These are phyloP conservation scores for Phocides pigmalion DNA, from an alignment of 1,140 invertebrate genomes.

Conservation along the genomic window DNA sequence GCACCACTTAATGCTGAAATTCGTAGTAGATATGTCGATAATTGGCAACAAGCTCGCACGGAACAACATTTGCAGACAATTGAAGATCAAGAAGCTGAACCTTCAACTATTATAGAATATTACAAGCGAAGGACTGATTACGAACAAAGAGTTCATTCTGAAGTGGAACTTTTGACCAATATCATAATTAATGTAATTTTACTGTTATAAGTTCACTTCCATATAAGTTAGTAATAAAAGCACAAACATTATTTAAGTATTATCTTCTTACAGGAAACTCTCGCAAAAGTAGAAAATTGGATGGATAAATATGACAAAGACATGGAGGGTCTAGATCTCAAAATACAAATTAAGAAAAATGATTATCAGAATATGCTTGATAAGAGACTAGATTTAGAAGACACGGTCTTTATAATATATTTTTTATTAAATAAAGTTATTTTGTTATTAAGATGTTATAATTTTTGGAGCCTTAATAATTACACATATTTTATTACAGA, in stretches of 20 bases:
- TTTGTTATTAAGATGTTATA: no score
- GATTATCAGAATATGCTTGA: conserved; percentile 64
- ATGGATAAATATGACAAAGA: conserved; percentile 77
- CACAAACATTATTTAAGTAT: not conserved
- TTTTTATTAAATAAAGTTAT: not conserved
- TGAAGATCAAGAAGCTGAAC: conserved; percentile 45
- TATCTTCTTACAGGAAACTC: conserved; percentile 55
- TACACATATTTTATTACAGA: conserved; percentile 40
- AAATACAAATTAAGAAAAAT: conserved; percentile 72
- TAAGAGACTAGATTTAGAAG: conserved; percentile 57
- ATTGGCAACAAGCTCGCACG: conserved; percentile 64
- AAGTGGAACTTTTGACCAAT: conserved; percentile 65
- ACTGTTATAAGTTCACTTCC: not conserved
- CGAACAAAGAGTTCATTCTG: conserved; percentile 65
- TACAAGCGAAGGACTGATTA: conserved; percentile 58
- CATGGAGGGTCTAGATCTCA: conserved; percentile 69
- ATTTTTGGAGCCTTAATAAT: not conserved
- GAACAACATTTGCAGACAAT: conserved; percentile 61
- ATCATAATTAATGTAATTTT: conserved; percentile 61
- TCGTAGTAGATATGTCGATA: conserved; percentile 54
- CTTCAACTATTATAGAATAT: conserved; percentile 49
- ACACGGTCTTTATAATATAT: conserved; percentile 51
- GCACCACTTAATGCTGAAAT: conserved; percentile 53
- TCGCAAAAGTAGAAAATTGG: conserved; percentile 66
- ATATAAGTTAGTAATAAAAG: not conserved